Evolutionary conservation across 2,888 invertebrate genomes (phyloP).

Genomic region (Tupiocoris notatus): DNA sequence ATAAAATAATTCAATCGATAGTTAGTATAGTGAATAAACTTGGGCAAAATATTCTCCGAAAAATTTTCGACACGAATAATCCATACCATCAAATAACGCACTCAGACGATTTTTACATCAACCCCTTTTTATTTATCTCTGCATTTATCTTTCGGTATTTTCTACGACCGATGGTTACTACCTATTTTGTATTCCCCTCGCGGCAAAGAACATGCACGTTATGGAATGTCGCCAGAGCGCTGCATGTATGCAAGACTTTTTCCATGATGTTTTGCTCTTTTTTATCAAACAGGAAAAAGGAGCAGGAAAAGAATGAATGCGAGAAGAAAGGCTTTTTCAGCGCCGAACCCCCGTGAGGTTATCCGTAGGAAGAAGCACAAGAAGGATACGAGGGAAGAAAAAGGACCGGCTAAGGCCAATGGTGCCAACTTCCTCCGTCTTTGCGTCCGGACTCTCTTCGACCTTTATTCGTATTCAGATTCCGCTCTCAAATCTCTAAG

Average conservation of each 20-base stretch:
- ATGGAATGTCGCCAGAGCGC: neutral
- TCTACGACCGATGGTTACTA: too few relatives aligned
- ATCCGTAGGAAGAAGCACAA: neutral
- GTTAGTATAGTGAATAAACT: too few relatives aligned
- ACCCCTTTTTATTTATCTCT: too few relatives aligned
- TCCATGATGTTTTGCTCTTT: neutral
- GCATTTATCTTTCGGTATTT: too few relatives aligned
- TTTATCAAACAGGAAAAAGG: neutral
- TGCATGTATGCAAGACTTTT: neutral
- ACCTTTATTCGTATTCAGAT: slow-evolving; percentile 21
- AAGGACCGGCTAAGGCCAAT: slow-evolving; percentile 6
- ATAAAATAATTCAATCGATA: too few relatives aligned
- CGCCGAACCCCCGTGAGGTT: neutral
- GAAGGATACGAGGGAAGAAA: neutral
- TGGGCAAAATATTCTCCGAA: too few relatives aligned
- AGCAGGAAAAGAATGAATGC: neutral
- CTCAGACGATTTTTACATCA: too few relatives aligned
- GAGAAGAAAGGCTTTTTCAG: neutral
- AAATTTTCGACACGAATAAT: too few relatives aligned
- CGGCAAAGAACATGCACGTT: neutral
- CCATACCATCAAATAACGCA: too few relatives aligned
- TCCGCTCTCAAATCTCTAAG: neutral
- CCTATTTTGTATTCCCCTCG: neutral
- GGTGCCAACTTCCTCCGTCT: slow-evolving; percentile 22
- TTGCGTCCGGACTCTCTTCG: slow-evolving; percentile 9